A percentile compares a stretch with the other conserved stretches of the same genome.
Evolutionary conservation across 2,113 vertebrate genomes (phyloP).

Genomic region (Rynchops niger): DNA sequence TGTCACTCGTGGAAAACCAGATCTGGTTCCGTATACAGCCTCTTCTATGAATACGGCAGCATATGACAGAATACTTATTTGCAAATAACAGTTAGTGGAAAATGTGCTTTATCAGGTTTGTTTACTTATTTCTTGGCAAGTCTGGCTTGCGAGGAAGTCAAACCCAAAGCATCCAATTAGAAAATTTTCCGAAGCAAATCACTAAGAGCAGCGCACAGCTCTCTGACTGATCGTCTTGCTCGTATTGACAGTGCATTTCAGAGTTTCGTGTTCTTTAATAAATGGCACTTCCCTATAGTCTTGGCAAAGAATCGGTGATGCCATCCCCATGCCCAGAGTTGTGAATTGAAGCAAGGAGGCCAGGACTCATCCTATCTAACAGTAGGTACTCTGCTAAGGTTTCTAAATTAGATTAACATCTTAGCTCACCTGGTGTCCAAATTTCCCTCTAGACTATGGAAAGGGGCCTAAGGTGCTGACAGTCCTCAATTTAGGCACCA

Average conservation of each 20-base stretch:
- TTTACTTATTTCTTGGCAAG: conserved; percentile 46
- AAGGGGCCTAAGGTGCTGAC: neutral
- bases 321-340: neutral
- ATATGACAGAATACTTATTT: conserved; percentile 38
- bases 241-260: neutral
- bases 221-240: neutral
- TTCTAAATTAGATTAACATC: neutral
- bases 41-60: neutral
- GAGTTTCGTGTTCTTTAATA: neutral
- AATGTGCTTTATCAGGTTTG: conserved; percentile 42
- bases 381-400: neutral
- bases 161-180: neutral
- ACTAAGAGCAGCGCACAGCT: neutral
- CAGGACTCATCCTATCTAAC: neutral
- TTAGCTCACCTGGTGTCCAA: neutral
- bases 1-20: neutral
- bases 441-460: neutral
- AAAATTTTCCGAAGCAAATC: neutral
- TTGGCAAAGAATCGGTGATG: neutral
- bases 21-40: neutral
- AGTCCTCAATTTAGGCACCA: neutral
- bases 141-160: neutral
- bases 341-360: neutral
- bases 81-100: conserved; percentile 38
- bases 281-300: neutral